Conservation (phyloP, 2,888 invertebrate genomes). For the Rhogogaster chlorosoma region DNA sequence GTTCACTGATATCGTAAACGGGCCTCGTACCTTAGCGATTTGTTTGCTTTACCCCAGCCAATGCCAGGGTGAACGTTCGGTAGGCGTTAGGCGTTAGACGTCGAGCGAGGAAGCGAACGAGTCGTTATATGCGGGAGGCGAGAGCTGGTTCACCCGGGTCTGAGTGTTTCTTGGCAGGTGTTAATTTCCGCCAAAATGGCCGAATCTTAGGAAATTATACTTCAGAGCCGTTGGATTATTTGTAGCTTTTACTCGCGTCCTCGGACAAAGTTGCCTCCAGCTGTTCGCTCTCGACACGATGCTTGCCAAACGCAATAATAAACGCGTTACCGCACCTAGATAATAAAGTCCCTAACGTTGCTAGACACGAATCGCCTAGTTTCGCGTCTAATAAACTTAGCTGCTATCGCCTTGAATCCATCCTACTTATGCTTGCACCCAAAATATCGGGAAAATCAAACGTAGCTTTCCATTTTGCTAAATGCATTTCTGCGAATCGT, state of each 20-base stretch:
- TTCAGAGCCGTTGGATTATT: slow-evolving; percentile 31
- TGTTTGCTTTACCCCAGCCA: slow-evolving; percentile 56
- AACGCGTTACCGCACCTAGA: slow-evolving; percentile 46
- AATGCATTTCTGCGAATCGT: not conserved
- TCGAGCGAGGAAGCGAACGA: not conserved
- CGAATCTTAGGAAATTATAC: not conserved
- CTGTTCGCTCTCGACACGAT: slow-evolving; percentile 34
- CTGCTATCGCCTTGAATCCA: not conserved
- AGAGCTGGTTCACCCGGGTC: not conserved
- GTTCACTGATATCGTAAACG: slow-evolving; percentile 49
- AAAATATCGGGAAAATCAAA: not conserved
- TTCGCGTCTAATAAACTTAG: slow-evolving; percentile 15
- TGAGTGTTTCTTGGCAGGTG: slow-evolving; percentile 48
- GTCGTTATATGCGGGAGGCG: not conserved
- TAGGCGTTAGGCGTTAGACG: not conserved
- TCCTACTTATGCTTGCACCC: not conserved
- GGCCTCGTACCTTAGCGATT: slow-evolving; percentile 29
- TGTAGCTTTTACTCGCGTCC: slow-evolving; percentile 32
- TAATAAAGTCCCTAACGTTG: slow-evolving; percentile 37
- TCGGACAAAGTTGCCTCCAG: slow-evolving; percentile 44
- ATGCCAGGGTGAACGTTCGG: slow-evolving; percentile 75
- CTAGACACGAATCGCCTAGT: slow-evolving; percentile 15
- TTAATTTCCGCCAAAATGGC: slow-evolving; percentile 40
- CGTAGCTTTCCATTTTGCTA: not conserved
- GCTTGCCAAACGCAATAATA: slow-evolving; percentile 51